Evolutionary conservation across 2,888 invertebrate species (phyloP), one percentile per base, ranked within the genome.

Genomic region (Epinotia nisella): DNA sequence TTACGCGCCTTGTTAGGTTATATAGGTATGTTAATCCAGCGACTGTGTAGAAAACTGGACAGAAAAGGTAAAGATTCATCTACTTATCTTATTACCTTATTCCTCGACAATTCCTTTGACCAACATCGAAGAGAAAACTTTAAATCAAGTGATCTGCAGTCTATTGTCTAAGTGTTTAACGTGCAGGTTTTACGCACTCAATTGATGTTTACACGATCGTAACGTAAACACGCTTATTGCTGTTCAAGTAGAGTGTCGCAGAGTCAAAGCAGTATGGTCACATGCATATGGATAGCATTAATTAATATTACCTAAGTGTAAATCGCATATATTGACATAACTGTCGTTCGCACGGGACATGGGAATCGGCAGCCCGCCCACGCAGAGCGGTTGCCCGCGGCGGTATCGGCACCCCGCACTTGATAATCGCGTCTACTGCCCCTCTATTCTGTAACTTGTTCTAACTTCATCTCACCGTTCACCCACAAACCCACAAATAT

Each of bases 281-380:
- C 45, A 64, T 58, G 66, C 41, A 76, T 79, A 78, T 78, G 81
- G 76, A 79, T 79, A 75, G 75, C 78, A 79, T 80, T 77, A 78
- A 78, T 78, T n/a, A n/a, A 78, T 78, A 76, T 75, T n/a, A n/a
- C n/a, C 68, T 76, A 76, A 78, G 76, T 78, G 84, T 81, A 83
- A 83, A 82, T 82, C 79, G 80, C 78, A 84, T 90, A 84, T 90
- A 88, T 92, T 92, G 89, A 85, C 87, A 91, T 91, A 92, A 91
- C 92, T 91, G 92, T 91, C 84, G 85, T 65, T 71, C 35, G 83
- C 85, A 84, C 83, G 89, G 86, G 85, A 84, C 85, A 84, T 85
- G 87, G 86, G 90, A 89, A 87, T 85, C 83, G 86, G 80, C 81
- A 81, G 81, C 75, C 80, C 90, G 87, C 91, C 90, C 88, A 91